Conservation (phyloP, 1,140 invertebrate species). For the Papilio polytes region DNA sequence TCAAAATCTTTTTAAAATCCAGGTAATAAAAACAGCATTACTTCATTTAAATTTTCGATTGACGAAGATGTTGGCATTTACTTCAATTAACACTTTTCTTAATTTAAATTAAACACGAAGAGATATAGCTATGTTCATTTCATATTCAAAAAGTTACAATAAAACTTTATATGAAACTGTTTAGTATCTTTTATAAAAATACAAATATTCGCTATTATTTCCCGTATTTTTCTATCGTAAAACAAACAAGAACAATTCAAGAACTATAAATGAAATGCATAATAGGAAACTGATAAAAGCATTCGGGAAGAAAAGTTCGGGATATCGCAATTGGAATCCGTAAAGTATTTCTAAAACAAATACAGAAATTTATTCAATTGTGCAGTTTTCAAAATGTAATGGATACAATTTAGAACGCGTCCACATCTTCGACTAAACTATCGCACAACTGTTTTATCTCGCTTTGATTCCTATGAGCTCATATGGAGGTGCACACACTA, state of each 20-base stretch:
- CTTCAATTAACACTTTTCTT: not conserved
- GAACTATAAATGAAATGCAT: constrained; percentile 41
- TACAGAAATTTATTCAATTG: constrained; percentile 28
- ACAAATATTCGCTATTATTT: constrained; percentile 24
- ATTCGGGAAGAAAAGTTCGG: constrained; percentile 30
- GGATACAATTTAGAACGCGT: too few species aligned
- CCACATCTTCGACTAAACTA: too few species aligned
- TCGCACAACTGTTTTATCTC: too few species aligned
- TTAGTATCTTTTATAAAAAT: not conserved
- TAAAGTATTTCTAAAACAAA: constrained; percentile 37
- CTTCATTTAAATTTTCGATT: too few species aligned
- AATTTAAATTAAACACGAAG: not conserved
- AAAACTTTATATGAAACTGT: constrained; percentile 1
- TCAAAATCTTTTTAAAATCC: too few species aligned
- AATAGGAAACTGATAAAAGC: constrained; percentile 40
- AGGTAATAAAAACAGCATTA: too few species aligned
- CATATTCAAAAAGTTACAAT: not conserved
- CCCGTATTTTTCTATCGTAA: constrained; percentile 17
- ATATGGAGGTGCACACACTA: too few species aligned
- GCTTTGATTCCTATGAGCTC: too few species aligned
- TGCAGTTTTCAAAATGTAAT: not conserved
- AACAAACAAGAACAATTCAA: constrained; percentile 40
- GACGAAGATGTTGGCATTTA: too few species aligned
- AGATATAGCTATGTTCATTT: not conserved
- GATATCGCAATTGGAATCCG: constrained; percentile 34